Base-by-base conservation (phyloP, 1,140 invertebrate species). In the Myzus persicae region DNA sequence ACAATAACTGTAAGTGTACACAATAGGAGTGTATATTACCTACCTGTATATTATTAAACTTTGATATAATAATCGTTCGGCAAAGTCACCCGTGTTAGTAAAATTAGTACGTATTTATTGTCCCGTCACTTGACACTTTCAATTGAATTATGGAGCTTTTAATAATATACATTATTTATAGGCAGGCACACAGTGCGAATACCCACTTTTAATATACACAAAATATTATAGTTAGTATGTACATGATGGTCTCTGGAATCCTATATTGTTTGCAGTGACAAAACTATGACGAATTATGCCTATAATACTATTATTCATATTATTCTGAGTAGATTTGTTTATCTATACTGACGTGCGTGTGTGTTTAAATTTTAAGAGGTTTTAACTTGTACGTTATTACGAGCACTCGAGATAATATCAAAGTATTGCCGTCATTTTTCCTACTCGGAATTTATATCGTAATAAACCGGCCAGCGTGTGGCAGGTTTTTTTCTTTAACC, bases 101-200 rank as follows among this genome's bases (percentile, higher is more conserved):
- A 18, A 76, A 76, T 76, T n/a, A 76, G 59, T 76, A 4, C n/a
- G n/a, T 76, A 76, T 76, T 76, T 76, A 76, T 18, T 76, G 14
- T 76, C 14, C 59, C 31, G 4, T 76, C 31, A 76, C 31, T 76
- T 76, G 59, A 76, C 59, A 76, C 14, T 76, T 67, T 76, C 31
- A 76, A 76, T 76, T 76, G 59, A n/a, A 76, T n/a, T n/a, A 31
- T 67, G 14, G 26, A 67, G 59, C 11, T 31, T 67, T 67, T 67
- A 76, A 76, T 76, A 76, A 76, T 67, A 67, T n/a, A 76, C 1
- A 76, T 76, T 76, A 76, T 76, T 76, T 76, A n/a, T 76, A 76
- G 31, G 14, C 18, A 67, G 11, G 14, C 18, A 76, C 14, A 76
- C n/a, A 76, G 14, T 6, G 59, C 6, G 31, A n/a, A n/a, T 76